Evolutionary conservation across 2,888 invertebrate species (phyloP), one percentile per base, ranked within the genome.

Genomic region (Pterobdella sp.): DNA sequence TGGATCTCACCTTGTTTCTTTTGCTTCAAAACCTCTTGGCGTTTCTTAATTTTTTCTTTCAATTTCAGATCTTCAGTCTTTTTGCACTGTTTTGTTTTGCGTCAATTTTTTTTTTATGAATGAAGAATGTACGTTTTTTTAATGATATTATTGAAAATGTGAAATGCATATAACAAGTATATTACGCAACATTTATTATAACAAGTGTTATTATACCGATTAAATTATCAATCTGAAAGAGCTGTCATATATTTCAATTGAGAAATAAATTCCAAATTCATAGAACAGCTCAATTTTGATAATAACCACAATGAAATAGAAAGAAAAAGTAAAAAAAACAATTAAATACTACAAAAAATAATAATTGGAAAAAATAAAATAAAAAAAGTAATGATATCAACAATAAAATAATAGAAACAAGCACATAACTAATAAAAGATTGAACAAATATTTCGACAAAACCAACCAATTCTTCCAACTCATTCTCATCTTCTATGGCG

Each of bases 11-110:
- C n/a, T n/a, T 35, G 35, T 73, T 68, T 73, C 35, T 75, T 74
- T 18, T 73, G 73, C 29, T 71, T 63, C 18, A 75, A 52, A 18
- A 37, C 75, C 36, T 72, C 66, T 56, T 73, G 73, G 35, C 73
- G 49, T 34, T 67, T 63, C 26, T 71, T 60, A 22, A 75, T 75
- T 66, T 74, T 74, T 34, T 52, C n/a, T 42, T 70, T 71, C 18
- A 72, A 32, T 18, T 73, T 68, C 22, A 73, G 35, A 56, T 75
- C 72, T 29, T 63, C 68, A 18, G 75, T 75, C 42, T 72, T 65
- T 42, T 72, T 75, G 67, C 69, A 69, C 69, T 69, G 69, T n/a
- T 49, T 10, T 18, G 31, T 31, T 4, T 10, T 67, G 67, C 31
- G 7, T 26, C 7, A 14, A 26, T 63, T 63, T 63, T 26, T 63